A percentile compares a stretch with the other conserved stretches of the same genome.
Evolutionary conservation across 2,888 invertebrate genomes (phyloP).

Genomic region (Papilio protenor): DNA sequence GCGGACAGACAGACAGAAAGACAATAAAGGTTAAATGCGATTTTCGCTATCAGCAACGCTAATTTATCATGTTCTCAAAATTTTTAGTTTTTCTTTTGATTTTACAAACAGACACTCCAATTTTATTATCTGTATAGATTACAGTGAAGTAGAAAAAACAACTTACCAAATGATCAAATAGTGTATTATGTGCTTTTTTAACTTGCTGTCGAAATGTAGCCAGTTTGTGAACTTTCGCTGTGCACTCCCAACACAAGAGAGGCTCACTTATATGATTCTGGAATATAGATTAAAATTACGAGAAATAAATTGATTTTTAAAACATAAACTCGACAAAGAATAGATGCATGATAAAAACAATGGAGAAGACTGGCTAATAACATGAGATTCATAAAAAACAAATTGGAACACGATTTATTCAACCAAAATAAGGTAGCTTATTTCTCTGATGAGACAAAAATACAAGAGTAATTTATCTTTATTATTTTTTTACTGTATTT

Average conservation of each 20-base stretch:
- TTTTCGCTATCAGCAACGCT: too few species aligned
- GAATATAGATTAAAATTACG: background rate
- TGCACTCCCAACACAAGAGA: conserved; percentile 15
- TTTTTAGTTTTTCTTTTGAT: too few species aligned
- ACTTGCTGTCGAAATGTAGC: conserved; percentile 59
- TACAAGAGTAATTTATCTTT: background rate
- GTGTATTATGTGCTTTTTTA: conserved; percentile 52
- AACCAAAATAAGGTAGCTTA: background rate
- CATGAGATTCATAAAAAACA: background rate
- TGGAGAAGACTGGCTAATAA: too few species aligned
- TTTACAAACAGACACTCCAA: too few species aligned
- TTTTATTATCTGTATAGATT: too few species aligned
- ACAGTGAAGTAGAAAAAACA: background rate
- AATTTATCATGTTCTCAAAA: too few species aligned
- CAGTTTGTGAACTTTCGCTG: conserved; percentile 52
- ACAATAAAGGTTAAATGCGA: too few species aligned
- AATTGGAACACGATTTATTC: background rate
- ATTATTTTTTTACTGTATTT: background rate
- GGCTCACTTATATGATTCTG: background rate
- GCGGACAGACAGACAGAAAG: too few species aligned
- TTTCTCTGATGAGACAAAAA: background rate
- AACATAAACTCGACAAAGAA: background rate
- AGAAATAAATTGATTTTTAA: background rate
- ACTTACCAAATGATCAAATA: conserved; percentile 58
- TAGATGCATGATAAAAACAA: background rate